Percentiles rank a stretch among this genome's conserved stretches.
phyloP scores from a whole-genome alignment of 2,797 vertebrate genomes.

The Sebastes itinus region DNA sequence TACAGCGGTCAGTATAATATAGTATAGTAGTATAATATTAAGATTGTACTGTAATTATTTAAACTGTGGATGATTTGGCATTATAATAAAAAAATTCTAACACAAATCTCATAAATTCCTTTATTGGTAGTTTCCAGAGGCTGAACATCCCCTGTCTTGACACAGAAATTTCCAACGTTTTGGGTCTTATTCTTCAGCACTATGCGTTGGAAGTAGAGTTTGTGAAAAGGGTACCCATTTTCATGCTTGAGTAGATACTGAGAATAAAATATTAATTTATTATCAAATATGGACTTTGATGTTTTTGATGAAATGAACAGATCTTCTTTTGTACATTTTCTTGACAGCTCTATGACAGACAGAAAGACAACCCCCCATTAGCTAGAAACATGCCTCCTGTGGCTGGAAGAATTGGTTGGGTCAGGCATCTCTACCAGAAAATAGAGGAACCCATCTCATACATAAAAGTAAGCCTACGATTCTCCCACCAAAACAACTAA shows the following conservation, averaged over 20 bases:
- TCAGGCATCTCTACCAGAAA: constrained; percentile 83
- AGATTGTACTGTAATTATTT: neutral
- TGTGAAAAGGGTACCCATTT: constrained; percentile 78
- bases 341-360: constrained; percentile 78
- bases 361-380: constrained; percentile 82
- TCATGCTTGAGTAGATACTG: neutral
- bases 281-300: neutral
- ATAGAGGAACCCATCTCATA: constrained; percentile 85
- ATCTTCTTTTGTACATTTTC: neutral
- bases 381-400: constrained; percentile 84
- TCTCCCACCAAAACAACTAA: neutral
- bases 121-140: constrained; percentile 60
- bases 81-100: neutral
- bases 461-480: constrained; percentile 80
- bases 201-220: constrained; percentile 83
- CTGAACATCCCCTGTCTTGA: constrained; percentile 85
- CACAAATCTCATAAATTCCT: neutral
- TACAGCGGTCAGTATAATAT: constrained; percentile 79
- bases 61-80: neutral
- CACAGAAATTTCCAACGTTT: constrained; percentile 66
- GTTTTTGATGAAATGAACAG: neutral
- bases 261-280: neutral
- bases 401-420: constrained; percentile 86
- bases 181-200: constrained; percentile 79
- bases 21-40: neutral